A percentile compares a stretch with the other conserved stretches of the same genome.
Evolutionary conservation across 2,113 vertebrate species (phyloP).

Genomic region (Centrocercus urophasianus): DNA sequence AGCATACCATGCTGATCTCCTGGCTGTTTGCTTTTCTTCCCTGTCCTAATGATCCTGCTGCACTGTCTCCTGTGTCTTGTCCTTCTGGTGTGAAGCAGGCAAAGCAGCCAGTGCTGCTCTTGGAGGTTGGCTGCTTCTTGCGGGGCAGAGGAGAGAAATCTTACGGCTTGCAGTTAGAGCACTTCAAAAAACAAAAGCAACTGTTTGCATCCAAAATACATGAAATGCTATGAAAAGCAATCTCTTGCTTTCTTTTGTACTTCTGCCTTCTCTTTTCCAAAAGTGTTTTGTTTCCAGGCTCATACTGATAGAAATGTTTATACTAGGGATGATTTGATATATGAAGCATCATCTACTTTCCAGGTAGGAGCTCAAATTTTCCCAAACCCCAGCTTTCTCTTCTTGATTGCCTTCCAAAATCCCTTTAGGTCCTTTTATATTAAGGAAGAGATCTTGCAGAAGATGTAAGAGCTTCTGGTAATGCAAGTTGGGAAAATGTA

Average conservation of each 20-base stretch:
- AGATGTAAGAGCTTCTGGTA: conserved; percentile 51
- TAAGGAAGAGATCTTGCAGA: conserved; percentile 24
- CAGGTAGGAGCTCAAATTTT: neutral
- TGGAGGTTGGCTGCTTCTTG: neutral
- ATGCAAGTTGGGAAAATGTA: conserved; percentile 51
- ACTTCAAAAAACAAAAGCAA: neutral
- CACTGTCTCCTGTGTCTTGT: neutral
- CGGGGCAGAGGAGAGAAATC: neutral
- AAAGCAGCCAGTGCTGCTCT: neutral
- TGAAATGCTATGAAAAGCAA: neutral
- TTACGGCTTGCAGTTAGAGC: neutral
- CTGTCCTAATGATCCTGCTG: neutral
- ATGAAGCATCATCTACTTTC: neutral
- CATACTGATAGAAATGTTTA: neutral
- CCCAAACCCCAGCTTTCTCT: conserved; percentile 23
- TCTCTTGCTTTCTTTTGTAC: neutral
- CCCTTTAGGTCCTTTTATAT: conserved; percentile 22
- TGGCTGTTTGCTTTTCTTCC: neutral
- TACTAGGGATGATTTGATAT: neutral
- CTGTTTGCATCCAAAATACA: neutral
- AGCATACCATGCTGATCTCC: fast-evolving
- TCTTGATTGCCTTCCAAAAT: conserved; percentile 43
- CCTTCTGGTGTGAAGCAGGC: neutral
- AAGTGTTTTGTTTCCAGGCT: neutral
- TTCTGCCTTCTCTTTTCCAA: neutral